Base-by-base conservation (phyloP, 2,888 invertebrate genomes). In the Autographa pulchrina region DNA sequence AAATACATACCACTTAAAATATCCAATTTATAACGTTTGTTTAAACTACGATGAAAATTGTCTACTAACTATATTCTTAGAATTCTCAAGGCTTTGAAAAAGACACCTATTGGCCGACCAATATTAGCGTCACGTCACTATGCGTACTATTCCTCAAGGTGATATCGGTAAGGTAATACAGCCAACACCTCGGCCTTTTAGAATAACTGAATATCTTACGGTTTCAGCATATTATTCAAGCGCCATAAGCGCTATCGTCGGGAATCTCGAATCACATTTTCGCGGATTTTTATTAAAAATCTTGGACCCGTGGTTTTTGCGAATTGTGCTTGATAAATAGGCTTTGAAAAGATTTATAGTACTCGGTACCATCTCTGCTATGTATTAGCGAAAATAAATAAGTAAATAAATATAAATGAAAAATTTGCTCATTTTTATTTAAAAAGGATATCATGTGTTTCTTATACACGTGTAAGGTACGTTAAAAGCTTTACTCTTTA, bases 201-300 rank as follows among this genome's bases (percentile, higher is more conserved):
- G 67, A 70, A 78, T 74, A 74, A 65, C 54, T 74, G 67, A 78
- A 78, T 74, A 74, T 14, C 11, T 61, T 32, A 64, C 38, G 20
- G 41, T 66, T 61, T 52, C 5, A 16, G 56, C 52, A 59, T 58
- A 58, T 58, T 59, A 62, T 63, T 65, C 18, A 41, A 56, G 38
- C 13, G 38, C 9, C 43, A 5, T 43, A 43, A 43, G 14, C 43
- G 43, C 2, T 0, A 14, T 43, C 14, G 43, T 48, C 5, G 48
- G 48, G n/a, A 48, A 48, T 48, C n/a, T n/a, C n/a, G 48, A 48
- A n/a, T n/a, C 48, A 48, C n/a, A n/a, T 48, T 48, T 48, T 16
- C 41, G 16, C 4, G n/a, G 48, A n/a, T n/a, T 48, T n/a, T 48
- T 6, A n/a, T 48, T 14, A 48, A 48, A 48, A 48, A 48, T n/a